phyloP scores from a whole-genome alignment of 1,140 invertebrate species.

The Papilio polyxenes region DNA sequence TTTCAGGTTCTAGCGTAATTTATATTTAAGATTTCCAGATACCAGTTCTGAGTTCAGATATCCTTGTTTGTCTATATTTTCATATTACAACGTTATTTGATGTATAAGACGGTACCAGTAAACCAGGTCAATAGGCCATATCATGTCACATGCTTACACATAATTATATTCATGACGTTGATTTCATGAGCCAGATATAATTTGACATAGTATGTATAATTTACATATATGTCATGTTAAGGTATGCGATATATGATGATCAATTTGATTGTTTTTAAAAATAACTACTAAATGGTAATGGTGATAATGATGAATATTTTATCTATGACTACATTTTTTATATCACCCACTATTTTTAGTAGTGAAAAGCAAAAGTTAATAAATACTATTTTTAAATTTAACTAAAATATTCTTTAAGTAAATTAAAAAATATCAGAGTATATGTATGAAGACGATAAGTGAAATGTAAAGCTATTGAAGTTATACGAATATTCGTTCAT shows the following conservation, averaged over 20 bases:
- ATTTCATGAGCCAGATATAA: background rate
- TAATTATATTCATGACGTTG: slow-evolving; percentile 18
- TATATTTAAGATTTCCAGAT: no score
- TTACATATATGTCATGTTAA: background rate
- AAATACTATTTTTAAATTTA: no score
- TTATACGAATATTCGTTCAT: background rate
- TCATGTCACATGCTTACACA: background rate
- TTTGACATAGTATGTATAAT: slow-evolving; percentile 3
- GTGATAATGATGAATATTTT: no score
- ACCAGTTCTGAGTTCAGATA: no score
- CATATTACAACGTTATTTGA: background rate
- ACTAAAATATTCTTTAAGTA: no score
- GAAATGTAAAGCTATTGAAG: background rate
- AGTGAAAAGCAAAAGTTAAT: no score
- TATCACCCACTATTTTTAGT: no score
- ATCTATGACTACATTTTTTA: no score
- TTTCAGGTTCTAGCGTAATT: no score
- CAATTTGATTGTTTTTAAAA: background rate
- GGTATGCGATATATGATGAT: background rate
- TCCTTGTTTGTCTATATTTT: no score
- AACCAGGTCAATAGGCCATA: slow-evolving; percentile 6
- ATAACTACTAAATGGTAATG: background rate
- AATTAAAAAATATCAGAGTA: no score
- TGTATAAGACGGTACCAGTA: background rate
- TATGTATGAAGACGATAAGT: background rate